Conservation (phyloP, 2,888 invertebrate genomes). For the Andrena bucephala region DNA sequence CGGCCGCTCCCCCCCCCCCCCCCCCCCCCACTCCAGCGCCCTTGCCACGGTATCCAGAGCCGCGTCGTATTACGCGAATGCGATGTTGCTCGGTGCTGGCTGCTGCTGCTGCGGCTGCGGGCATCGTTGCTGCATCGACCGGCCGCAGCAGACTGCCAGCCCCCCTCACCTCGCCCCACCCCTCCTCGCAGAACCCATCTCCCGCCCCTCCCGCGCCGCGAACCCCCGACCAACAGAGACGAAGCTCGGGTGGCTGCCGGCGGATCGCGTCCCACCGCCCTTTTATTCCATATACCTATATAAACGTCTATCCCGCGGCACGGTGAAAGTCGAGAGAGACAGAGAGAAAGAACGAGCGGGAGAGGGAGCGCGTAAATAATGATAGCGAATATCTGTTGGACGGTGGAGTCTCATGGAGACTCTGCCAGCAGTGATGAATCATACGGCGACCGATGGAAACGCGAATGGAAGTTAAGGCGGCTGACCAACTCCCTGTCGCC, state of each 20-base stretch:
- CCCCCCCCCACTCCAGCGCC: slow-evolving; percentile 31
- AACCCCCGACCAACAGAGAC: slow-evolving; percentile 35
- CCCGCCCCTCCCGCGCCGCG: slow-evolving; percentile 30
- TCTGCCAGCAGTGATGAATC: slow-evolving; percentile 10
- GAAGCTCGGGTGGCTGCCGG: slow-evolving; percentile 25
- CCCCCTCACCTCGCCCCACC: slow-evolving; percentile 51
- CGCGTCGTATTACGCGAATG: slow-evolving; percentile 77
- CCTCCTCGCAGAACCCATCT: slow-evolving; percentile 45
- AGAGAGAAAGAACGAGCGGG: background rate
- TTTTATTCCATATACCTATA: slow-evolving; percentile 56
- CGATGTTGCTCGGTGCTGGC: slow-evolving; percentile 74
- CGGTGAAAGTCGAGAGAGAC: slow-evolving; percentile 45
- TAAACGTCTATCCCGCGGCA: slow-evolving; percentile 42
- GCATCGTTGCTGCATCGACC: slow-evolving; percentile 81
- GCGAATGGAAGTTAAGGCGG: background rate
- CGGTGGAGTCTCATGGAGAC: background rate
- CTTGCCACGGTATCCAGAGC: slow-evolving; percentile 43
- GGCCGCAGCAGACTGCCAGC: slow-evolving; percentile 72
- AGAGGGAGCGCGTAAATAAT: slow-evolving; percentile 45
- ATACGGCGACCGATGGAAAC: background rate
- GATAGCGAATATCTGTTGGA: slow-evolving; percentile 5
- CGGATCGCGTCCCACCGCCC: slow-evolving; percentile 61
- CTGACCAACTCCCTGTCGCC: background rate
- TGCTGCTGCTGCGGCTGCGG: slow-evolving; percentile 73
- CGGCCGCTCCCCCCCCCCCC: slow-evolving; percentile 47